Conservation (phyloP, 2,888 invertebrate species). For the Aromia moschata region DNA sequence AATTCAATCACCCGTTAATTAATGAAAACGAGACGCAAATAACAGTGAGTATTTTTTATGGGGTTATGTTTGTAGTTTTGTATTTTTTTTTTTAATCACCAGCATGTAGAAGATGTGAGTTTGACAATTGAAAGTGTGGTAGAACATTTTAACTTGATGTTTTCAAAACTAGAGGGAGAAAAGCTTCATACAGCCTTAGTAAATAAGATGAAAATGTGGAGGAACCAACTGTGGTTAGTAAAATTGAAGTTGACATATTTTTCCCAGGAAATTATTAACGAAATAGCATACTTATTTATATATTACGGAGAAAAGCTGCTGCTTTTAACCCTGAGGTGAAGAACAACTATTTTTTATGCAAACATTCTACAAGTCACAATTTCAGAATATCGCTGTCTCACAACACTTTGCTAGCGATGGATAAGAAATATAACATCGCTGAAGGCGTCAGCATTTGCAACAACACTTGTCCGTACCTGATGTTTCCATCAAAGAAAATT, state of each 20-base stretch:
- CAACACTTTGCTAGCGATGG: constrained; percentile 70
- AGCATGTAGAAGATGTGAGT: constrained; percentile 70
- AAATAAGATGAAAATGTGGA: constrained; percentile 66
- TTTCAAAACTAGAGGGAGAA: constrained; percentile 63
- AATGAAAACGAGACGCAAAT: constrained; percentile 40
- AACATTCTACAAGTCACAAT: constrained; percentile 5
- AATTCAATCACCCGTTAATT: constrained; percentile 39
- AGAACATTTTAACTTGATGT: constrained; percentile 66
- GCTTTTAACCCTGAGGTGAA: constrained; percentile 68
- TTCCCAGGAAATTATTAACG: constrained; percentile 66
- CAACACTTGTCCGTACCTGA: constrained; percentile 78
- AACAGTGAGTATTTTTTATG: constrained; percentile 25
- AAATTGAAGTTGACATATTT: constrained; percentile 68
- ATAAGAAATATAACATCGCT: constrained; percentile 65
- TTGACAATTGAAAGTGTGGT: constrained; percentile 66
- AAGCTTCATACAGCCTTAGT: constrained; percentile 51
- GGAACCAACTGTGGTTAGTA: constrained; percentile 66
- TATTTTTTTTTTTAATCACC: constrained; percentile 19
- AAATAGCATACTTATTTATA: constrained; percentile 68
- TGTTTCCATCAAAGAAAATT: constrained; percentile 76
- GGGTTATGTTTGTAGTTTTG: not conserved
- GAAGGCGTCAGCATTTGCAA: constrained; percentile 73
- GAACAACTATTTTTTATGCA: too few species aligned
- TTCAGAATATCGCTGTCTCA: constrained; percentile 71
- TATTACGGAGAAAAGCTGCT: constrained; percentile 69